A percentile compares a stretch with the other conserved stretches of the same genome.
phyloP scores from a whole-genome alignment of 2,888 invertebrate genomes.

The Hypomecis atomaria region DNA sequence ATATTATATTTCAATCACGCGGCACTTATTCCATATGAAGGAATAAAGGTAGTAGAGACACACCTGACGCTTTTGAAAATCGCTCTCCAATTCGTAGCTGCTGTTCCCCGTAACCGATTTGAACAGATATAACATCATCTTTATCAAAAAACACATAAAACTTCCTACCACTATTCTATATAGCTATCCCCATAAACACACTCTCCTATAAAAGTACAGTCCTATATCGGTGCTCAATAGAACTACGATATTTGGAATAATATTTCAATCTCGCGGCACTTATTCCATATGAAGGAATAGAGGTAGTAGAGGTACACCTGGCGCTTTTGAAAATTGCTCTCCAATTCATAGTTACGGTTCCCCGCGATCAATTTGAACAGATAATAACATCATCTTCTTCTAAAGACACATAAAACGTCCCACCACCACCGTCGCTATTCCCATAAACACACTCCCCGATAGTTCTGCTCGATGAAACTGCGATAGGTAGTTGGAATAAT shows the following conservation, averaged over 20 bases:
- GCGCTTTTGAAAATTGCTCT: conserved; percentile 1
- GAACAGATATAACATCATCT: no score
- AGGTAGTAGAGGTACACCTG: conserved; percentile 54
- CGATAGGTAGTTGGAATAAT: conserved; percentile 64
- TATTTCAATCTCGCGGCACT: conserved; percentile 65
- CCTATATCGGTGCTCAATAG: conserved; percentile 55
- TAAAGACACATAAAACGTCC: neutral
- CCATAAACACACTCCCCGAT: conserved; percentile 46
- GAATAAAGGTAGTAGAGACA: conserved; percentile 31
- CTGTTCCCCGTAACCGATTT: conserved; percentile 33
- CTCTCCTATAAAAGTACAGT: conserved; percentile 54
- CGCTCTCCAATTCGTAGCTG: conserved; percentile 1
- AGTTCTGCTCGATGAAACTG: conserved; percentile 54
- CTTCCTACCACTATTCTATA: neutral
- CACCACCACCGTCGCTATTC: neutral
- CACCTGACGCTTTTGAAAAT: conserved; percentile 49
- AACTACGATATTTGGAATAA: conserved; percentile 60
- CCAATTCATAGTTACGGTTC: conserved; percentile 37
- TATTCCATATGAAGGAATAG: conserved; percentile 48
- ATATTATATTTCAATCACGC: conserved; percentile 66
- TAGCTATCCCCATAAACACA: conserved; percentile 31
- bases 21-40: conserved; percentile 55
- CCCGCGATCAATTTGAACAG: neutral
- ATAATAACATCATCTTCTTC: no score
- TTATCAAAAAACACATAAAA: no score